Percentiles rank a stretch among this genome's conserved stretches.
These are phyloP conservation scores for Mesoligia furuncula DNA, from an alignment of 2,888 invertebrate genomes.

Conservation along the genomic window DNA sequence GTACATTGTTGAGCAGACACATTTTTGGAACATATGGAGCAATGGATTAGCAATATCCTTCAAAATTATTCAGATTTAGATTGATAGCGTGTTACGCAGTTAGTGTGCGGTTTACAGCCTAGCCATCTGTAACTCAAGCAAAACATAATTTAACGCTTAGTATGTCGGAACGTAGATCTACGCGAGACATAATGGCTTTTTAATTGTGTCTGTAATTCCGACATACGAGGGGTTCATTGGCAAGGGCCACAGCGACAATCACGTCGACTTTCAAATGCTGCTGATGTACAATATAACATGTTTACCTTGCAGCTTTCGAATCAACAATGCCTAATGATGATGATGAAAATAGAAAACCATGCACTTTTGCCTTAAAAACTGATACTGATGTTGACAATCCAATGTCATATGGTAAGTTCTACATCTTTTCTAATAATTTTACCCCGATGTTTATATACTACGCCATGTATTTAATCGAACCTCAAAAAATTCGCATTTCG, in stretches of 20 bases:
- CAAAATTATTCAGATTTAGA: too few species aligned
- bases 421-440: not conserved
- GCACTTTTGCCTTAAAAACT: slow-evolving; percentile 1
- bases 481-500: too few species aligned
- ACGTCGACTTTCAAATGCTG: not conserved
- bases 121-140: not conserved
- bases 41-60: too few species aligned
- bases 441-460: not conserved
- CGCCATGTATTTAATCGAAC: too few species aligned
- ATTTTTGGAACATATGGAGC: too few species aligned
- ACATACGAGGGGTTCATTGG: too few species aligned
- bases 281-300: not conserved
- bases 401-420: slow-evolving; percentile 55
- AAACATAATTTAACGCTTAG: too few species aligned
- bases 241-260: not conserved
- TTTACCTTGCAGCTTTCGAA: slow-evolving; percentile 38
- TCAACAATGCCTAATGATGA: slow-evolving; percentile 3
- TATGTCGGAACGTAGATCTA: too few species aligned
- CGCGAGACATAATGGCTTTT: too few species aligned
- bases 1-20: too few species aligned
- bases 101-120: not conserved
- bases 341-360: slow-evolving; percentile 1
- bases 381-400: not conserved
- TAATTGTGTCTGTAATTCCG: too few species aligned
- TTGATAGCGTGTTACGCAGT: too few species aligned